Evolutionary conservation across 2,797 vertebrate species (phyloP), one percentile per base, ranked within the genome.

Genomic region (Melanotaenia parkinsoni): DNA sequence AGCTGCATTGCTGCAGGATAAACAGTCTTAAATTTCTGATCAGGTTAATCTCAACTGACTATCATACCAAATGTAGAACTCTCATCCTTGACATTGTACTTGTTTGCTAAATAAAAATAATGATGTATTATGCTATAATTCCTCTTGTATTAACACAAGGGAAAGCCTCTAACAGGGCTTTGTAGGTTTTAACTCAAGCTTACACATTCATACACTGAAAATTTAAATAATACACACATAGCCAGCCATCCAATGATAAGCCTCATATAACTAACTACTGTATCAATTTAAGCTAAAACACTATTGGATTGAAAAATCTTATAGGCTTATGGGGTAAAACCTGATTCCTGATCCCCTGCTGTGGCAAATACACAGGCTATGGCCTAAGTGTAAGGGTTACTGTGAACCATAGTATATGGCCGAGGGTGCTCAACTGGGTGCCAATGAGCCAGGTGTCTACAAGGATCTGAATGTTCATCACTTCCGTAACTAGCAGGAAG

Each of bases 191-290:
- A 87, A 82, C 72, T 75, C 67, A 70, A 73, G 70, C 84, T 80
- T 28, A 40, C 61, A 83, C 63, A 81, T 76, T 82, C 53, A 76
- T 57, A 67, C 63, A 61, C 28, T 81, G 37, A 53, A 77, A 73
- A 84, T 80, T 85, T 80, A 74, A 91, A 81, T 89, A 81, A 86
- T 80, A 75, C 79, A 81, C 30, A 35, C 72, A 83, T 73, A 90
- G 80, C 79, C 85, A 85, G 79, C 63, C 79, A 84, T 77, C 74
- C 78, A 70, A 56, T n/a, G 62, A 82, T 82, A 86, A 87, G 79
- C 69, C 64, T 70, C 60, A 67, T 70, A 80, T 74, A 74, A 84
- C 72, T 79, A 75, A 74, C 76, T 60, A 77, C 74, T 65, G 70
- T 71, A 79, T 76, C 70, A 72, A 63, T 74, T 77, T 54, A 68